phyloP scores from a whole-genome alignment of 1,140 invertebrate species.

The Lineus longissimus region DNA sequence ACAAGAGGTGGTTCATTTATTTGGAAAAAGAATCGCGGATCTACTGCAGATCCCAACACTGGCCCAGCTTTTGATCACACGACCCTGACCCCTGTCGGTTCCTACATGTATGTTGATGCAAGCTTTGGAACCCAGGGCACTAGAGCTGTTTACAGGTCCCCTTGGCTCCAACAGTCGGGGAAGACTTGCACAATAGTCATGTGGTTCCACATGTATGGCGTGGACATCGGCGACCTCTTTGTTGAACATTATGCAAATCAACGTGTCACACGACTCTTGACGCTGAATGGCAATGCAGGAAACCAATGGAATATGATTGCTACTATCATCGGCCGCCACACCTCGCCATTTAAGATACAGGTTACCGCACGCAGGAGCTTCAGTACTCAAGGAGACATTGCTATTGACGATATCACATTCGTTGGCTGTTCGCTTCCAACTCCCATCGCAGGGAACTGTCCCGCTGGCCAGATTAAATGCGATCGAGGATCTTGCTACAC shows the following conservation, averaged over 20 bases:
- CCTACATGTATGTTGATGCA: slow-evolving; percentile 20
- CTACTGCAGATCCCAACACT: slow-evolving; percentile 9
- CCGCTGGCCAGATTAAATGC: slow-evolving; percentile 17
- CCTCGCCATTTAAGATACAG: slow-evolving; percentile 1
- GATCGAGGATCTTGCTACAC: slow-evolving; percentile 14
- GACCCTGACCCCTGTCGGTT: slow-evolving; percentile 13
- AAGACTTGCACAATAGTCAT: slow-evolving; percentile 18
- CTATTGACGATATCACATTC: slow-evolving; percentile 50
- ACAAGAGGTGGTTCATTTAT: slow-evolving; percentile 12
- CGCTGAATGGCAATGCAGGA: slow-evolving; percentile 5
- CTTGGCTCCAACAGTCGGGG: slow-evolving; percentile 13
- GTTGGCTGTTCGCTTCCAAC: slow-evolving; percentile 25
- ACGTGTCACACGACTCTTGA: slow-evolving; percentile 6
- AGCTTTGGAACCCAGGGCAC: neutral
- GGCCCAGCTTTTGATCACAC: slow-evolving; percentile 27
- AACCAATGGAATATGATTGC: slow-evolving; percentile 17
- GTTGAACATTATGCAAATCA: slow-evolving; percentile 11
- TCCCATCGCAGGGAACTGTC: slow-evolving; percentile 1
- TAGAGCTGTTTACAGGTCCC: slow-evolving; percentile 15
- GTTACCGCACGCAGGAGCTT: slow-evolving; percentile 10
- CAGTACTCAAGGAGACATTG: slow-evolving; percentile 33
- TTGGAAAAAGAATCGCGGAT: slow-evolving; percentile 61
- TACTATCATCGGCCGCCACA: slow-evolving; percentile 14
- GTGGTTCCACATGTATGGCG: slow-evolving; percentile 38
- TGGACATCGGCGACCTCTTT: slow-evolving; percentile 16